Evolutionary conservation across 2,113 vertebrate genomes (phyloP), one percentile per base, ranked within the genome.

Genomic region (Eulacestoma nigropectus): DNA sequence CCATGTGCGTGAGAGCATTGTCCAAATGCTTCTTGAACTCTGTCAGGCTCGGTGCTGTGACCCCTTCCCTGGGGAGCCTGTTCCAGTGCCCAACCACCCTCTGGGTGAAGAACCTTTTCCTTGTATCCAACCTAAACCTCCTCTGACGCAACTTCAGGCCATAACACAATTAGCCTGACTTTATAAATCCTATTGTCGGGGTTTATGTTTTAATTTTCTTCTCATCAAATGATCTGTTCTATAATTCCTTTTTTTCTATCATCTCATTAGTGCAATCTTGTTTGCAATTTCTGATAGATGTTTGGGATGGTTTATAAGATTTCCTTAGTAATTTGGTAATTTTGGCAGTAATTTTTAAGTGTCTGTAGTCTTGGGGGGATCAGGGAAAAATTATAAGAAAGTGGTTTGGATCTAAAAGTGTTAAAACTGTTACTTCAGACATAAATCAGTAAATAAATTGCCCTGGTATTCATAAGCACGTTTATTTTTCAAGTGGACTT

Each of bases 381-480:
- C 9, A 8, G 23, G 19, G 42, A 12, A 62, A 87, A 42, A 15
- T 4, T n/a, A 8, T 27, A 81, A 62, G 32, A 10, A 26, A 57
- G 19, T 49, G 7, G 33, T 69, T 79, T 82, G 37, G 77, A 64
- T 69, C 13, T 37, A 50, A 86, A 84, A 84, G n/a, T 33, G 0
- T 63, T 44, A 44, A 56, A 76, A 42, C 2, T 3, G 0, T 60
- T 73, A 56, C 47, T 89, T 79, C 37, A 87, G n/a, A 60, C 5
- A 35, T 44, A 69, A 87, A 74, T 70, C 25, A 68, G 23, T 78
- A 55, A 83, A 25, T 41, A 73, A 81, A 84, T 81, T 33, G 2
- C 1, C 5, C 10, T 1, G 0, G 12, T 41, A 56, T n/a, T 81
- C 33, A 3, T 46, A 52, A 75, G 5, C 6, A 47, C 5, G 7